Base-by-base conservation (phyloP, 2,113 vertebrate genomes). In the Pygoscelis antarcticus region DNA sequence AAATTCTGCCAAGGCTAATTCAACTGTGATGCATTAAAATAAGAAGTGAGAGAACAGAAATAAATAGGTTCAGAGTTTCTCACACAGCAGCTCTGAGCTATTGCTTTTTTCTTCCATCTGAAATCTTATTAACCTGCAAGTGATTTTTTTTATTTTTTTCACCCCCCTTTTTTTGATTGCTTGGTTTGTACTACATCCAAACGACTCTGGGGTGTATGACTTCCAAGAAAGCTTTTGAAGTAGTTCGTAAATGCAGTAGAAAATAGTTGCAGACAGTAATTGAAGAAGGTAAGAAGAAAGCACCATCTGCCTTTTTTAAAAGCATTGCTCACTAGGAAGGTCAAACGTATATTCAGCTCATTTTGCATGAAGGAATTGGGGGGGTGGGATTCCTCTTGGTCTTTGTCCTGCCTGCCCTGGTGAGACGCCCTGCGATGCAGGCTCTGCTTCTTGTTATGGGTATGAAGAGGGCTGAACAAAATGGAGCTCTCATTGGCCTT, bases 221-320 rank as follows among this genome's bases (percentile, higher is more conserved):
- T 86, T 93, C 68, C 71, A 49, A 74, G 83, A 65, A 90, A 93
- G 79, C 62, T 92, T 95, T 96, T 92, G 85, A 97, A 95, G 85
- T 25, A 60, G 58, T 93, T 91, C 1, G 3, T 80, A 93, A 90
- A 83, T 44, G 90, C 7, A 3, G 64, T 11, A 66, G 72, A 90
- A 94, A 96, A 92, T 47, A 71, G 83, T 47, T 81, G 68, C 86
- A 93, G 96, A 95, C 51, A 83, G 78, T 90, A 96, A 93, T 81
- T 92, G 92, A 42, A 96, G 94, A 95, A 92, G 47, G 34, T 78
- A 81, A 88, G 93, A 94, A 96, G 93, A 90, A 94, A 94, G 71
- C 79, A 75, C 26, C 1, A 2, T 26, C 46, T 88, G 68, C 62
- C 36, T 93, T 93, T 92, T 90, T 16, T 0, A 42, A 92, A 86